Evolutionary conservation across 2,797 vertebrate genomes (phyloP).

Genomic region (Meriones psammophilus): DNA sequence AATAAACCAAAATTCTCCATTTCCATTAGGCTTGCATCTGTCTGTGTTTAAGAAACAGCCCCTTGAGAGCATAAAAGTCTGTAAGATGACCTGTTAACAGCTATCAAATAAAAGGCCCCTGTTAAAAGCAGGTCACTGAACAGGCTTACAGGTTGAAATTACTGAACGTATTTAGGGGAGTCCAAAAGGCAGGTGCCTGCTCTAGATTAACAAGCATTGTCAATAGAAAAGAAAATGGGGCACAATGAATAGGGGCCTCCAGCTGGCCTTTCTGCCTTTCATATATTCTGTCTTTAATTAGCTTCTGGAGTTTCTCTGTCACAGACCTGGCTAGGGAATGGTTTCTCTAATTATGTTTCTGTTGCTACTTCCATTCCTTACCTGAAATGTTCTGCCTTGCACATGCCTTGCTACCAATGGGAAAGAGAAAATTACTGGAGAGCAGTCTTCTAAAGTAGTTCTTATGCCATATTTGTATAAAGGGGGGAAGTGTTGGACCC

Average conservation of each 20-base stretch:
- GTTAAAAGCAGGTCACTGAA: constrained; percentile 5
- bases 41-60: neutral
- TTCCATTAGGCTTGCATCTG: constrained; percentile 65
- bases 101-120: constrained; percentile 4
- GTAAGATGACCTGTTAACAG: neutral
- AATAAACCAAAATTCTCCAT: constrained; percentile 8
- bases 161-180: neutral
- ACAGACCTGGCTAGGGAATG: neutral
- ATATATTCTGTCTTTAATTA: neutral
- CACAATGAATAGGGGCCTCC: neutral
- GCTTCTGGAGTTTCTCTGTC: neutral
- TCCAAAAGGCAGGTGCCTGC: neutral
- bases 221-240: neutral
- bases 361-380: neutral
- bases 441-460: neutral
- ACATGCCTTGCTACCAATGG: neutral
- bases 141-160: neutral
- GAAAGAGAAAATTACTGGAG: neutral
- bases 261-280: neutral
- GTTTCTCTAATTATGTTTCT: neutral
- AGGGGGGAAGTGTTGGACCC: neutral
- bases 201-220: neutral
- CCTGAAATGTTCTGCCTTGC: neutral
- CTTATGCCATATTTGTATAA: neutral
- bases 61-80: constrained; percentile 15